Evolutionary conservation across 2,113 vertebrate species (phyloP).

Genomic region (Machaerirhynchus nigripectus): DNA sequence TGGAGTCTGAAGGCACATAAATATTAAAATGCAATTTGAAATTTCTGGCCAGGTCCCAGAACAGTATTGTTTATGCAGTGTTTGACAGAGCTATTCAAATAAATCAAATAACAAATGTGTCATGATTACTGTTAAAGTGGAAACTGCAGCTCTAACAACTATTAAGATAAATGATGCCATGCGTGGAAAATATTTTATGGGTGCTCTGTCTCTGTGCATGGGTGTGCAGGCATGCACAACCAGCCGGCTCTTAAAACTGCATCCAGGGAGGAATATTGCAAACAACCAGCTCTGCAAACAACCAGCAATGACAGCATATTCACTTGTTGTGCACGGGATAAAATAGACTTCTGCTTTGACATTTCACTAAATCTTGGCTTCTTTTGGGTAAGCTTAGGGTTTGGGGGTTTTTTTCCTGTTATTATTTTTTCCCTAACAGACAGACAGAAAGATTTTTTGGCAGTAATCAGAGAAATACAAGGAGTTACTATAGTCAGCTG

Average conservation of each 20-base stretch:
- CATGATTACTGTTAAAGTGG: slow-evolving; percentile 60
- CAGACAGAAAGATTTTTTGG: neutral
- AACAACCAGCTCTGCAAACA: slow-evolving; percentile 16
- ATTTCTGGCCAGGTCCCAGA: slow-evolving; percentile 49
- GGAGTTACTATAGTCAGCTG: neutral
- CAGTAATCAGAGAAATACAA: slow-evolving; percentile 11
- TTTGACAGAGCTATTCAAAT: slow-evolving; percentile 58
- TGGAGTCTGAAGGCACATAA: slow-evolving; percentile 37
- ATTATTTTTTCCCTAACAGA: neutral
- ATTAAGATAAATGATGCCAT: slow-evolving; percentile 49
- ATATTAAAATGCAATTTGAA: slow-evolving; percentile 63
- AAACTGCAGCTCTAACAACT: slow-evolving; percentile 49
- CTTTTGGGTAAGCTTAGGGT: neutral
- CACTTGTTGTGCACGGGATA: neutral
- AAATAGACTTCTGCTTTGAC: neutral
- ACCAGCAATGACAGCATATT: neutral
- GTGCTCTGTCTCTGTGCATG: neutral
- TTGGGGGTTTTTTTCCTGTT: fast-evolving
- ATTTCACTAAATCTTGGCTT: neutral
- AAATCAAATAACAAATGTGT: slow-evolving; percentile 61
- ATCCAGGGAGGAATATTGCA: neutral
- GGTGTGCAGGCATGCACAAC: neutral
- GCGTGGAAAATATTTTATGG: slow-evolving; percentile 38
- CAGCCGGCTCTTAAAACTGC: slow-evolving; percentile 18
- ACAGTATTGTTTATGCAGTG: slow-evolving; percentile 50